phyloP scores from a whole-genome alignment of 2,797 vertebrate species.

The Catharus ustulatus region DNA sequence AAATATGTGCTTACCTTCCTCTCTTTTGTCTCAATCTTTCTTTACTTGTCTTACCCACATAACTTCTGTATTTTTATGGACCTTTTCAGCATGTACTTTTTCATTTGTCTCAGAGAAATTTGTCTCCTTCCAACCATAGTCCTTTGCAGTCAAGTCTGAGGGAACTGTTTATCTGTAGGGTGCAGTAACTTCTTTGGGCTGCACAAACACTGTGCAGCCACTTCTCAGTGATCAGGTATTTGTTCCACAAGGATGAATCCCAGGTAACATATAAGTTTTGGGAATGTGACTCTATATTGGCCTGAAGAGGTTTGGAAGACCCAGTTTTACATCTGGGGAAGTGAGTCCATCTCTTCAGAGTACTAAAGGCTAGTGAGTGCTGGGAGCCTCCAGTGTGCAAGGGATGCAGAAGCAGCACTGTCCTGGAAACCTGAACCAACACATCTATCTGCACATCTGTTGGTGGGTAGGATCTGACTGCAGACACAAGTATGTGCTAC shows the following conservation, averaged over 20 bases:
- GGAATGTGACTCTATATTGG: neutral
- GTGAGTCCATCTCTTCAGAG: neutral
- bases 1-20: neutral
- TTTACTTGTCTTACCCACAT: neutral
- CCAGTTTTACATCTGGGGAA: neutral
- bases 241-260: neutral
- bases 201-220: neutral
- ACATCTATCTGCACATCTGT: accelerated
- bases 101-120: neutral
- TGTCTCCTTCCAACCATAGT: neutral
- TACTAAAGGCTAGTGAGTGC: neutral
- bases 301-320: neutral
- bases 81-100: neutral
- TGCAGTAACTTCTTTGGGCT: neutral
- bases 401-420: neutral
- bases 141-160: neutral
- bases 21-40: neutral
- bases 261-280: neutral
- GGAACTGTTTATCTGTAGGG: neutral
- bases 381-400: neutral
- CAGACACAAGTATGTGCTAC: neutral
- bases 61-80: neutral
- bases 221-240: neutral
- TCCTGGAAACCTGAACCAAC: neutral
- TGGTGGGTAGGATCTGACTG: neutral